Base-by-base conservation (phyloP, 2,888 invertebrate genomes). In the Eristalis tenax region DNA sequence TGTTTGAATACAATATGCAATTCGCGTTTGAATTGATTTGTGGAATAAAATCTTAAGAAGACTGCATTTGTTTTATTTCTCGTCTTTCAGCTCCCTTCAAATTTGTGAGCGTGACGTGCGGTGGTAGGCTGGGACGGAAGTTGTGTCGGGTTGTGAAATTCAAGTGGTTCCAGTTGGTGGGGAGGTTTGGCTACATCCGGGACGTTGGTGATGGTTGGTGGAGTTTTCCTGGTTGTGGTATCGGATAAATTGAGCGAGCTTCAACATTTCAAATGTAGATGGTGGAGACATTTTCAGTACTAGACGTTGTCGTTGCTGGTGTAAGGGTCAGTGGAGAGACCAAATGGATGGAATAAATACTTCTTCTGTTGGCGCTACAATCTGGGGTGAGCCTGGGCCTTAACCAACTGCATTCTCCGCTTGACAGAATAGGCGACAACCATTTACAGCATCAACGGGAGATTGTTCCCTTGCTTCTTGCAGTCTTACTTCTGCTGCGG, bases 1-100 rank as follows among this genome's bases (percentile, higher is more conserved):
- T 74, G 80, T 80, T 80, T 68, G 68, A 77, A 69, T 78, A 56
- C 43, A 73, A 79, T 64, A 64, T 28, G 76, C 64, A 71, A 73
- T 76, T 71, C 50, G 50, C 50, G 50, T 50, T 50, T 50, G 56
- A 69, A 64, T 68, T 71, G 81, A 81, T 85, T 69, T 81, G 77
- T 85, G 76, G 69, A 77, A 82, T 85, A 85, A 81, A 85, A 73
- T 32, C 77, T 81, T 82, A 82, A 82, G 81, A 85, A 76, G 81
- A 76, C 71, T 50, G 13, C 4, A 38, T 11, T 43, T 1, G 10
- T 23, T 57, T 59, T 75, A 32, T 70, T 57, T 74, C 26, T 38
- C 22, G 8, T 4, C 57, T 57, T 11, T 28, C n/a, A 28, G 4
- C 0, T 5, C 10, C 15, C 1, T 11, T 3, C 18, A 40, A 40